phyloP scores from a whole-genome alignment of 1,140 invertebrate species.

The Carposina sasakii region DNA sequence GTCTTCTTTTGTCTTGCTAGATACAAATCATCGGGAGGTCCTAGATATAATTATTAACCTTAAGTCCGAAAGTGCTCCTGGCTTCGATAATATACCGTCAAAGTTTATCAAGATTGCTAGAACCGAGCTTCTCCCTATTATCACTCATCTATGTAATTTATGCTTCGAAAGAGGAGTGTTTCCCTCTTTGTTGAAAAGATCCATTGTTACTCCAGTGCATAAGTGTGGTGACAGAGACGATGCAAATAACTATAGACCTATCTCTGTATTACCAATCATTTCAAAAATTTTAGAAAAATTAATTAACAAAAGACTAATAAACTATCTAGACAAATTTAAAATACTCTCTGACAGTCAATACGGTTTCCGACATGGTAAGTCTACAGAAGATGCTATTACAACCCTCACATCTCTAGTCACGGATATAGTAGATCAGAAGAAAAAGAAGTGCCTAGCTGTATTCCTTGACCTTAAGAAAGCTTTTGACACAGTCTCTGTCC shows the following conservation, averaged over 20 bases:
- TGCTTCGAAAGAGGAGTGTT: constrained; percentile 10
- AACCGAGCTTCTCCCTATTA: constrained; percentile 3
- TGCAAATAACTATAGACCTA: constrained; percentile 17
- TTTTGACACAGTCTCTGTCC: constrained; percentile 27
- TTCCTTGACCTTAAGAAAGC: constrained; percentile 27
- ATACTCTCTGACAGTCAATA: constrained; percentile 3
- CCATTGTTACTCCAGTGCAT: constrained; percentile 13
- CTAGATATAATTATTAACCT: constrained; percentile 12
- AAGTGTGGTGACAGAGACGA: constrained; percentile 12
- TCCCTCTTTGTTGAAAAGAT: constrained; percentile 13
- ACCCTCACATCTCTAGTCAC: neutral
- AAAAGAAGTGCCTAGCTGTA: constrained; percentile 13
- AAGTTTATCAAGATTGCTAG: constrained; percentile 8
- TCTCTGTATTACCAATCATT: constrained; percentile 7
- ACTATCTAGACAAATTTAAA: constrained; percentile 1
- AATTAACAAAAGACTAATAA: constrained; percentile 10
- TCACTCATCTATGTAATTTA: constrained; percentile 12
- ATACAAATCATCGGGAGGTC: constrained; percentile 16
- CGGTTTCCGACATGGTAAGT: neutral
- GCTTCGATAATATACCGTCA: constrained; percentile 16
- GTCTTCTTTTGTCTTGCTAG: constrained; percentile 17
- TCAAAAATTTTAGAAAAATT: constrained; percentile 19
- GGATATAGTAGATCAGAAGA: constrained; percentile 12
- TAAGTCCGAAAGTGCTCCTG: constrained; percentile 13
- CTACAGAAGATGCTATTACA: neutral